These are phyloP conservation scores for Calyptommatus sinebrachiatus DNA, from an alignment of 2,113 vertebrate genomes.

Conservation along the genomic window DNA sequence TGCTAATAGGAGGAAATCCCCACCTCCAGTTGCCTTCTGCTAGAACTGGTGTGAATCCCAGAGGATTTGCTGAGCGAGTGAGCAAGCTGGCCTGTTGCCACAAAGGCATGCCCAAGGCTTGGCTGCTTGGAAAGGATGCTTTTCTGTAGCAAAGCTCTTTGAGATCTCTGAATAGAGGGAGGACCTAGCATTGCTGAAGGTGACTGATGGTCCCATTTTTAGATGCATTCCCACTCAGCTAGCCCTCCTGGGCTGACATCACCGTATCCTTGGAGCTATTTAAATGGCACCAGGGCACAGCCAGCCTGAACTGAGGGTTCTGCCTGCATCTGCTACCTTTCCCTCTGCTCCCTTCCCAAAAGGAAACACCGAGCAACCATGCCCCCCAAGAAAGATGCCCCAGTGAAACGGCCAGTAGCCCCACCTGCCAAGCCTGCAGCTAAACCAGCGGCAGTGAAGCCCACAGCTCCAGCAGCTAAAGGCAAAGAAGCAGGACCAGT, in stretches of 20 bases:
- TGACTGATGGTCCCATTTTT: constrained; percentile 29
- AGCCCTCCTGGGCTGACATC: constrained; percentile 56
- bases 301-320: constrained; percentile 46
- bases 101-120: background rate
- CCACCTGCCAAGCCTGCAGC: constrained; percentile 54
- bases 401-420: constrained; percentile 63
- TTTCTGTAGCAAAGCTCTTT: constrained; percentile 8
- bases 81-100: constrained; percentile 11
- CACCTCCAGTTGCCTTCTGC: background rate
- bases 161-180: constrained; percentile 11
- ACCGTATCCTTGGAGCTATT: constrained; percentile 64
- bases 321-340: constrained; percentile 26
- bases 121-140: constrained; percentile 16
- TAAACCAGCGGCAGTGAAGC: constrained; percentile 44
- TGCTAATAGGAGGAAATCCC: background rate
- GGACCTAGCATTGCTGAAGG: constrained; percentile 14
- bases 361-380: constrained; percentile 31
- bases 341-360: constrained; percentile 26
- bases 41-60: background rate
- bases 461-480: constrained; percentile 40
- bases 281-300: constrained; percentile 65
- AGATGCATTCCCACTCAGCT: constrained; percentile 32
- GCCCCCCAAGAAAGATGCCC: constrained; percentile 70
- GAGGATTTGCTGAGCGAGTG: constrained; percentile 8
- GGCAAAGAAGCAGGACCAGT: constrained; percentile 37